These are phyloP conservation scores for Polydrusus cervinus DNA, from an alignment of 2,888 invertebrate genomes.

Conservation along the genomic window DNA sequence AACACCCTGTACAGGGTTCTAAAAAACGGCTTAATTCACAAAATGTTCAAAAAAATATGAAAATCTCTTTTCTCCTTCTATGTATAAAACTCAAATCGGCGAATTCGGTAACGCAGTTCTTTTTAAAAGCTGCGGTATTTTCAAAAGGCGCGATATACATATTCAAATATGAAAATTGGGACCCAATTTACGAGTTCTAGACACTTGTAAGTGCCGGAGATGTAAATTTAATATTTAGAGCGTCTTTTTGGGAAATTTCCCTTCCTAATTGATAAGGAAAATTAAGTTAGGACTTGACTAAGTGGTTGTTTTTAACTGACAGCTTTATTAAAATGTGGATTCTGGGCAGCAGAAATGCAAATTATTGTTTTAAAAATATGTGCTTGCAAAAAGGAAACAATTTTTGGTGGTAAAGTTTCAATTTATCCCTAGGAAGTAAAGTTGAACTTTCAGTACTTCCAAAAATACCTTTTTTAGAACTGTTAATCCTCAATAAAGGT, in stretches of 20 bases:
- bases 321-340: conserved; percentile 44
- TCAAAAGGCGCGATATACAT: conserved; percentile 35
- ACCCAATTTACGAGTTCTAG: conserved; percentile 38
- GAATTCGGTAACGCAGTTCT: conserved; percentile 24
- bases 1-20: too few relatives aligned
- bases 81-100: too few relatives aligned
- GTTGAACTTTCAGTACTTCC: too few relatives aligned
- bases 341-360: neutral
- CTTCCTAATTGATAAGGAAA: conserved; percentile 45
- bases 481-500: too few relatives aligned
- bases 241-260: conserved; percentile 51
- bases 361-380: neutral
- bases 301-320: conserved; percentile 50
- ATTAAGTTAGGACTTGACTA: conserved; percentile 46
- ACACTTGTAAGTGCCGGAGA: conserved; percentile 47
- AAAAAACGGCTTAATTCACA: too few relatives aligned
- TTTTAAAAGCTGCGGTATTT: conserved; percentile 31
- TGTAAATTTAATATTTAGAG: conserved; percentile 47
- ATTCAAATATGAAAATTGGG: conserved; percentile 51
- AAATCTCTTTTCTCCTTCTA: too few relatives aligned
- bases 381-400: neutral
- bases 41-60: too few relatives aligned
- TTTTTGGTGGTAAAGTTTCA: too few relatives aligned
- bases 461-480: too few relatives aligned
- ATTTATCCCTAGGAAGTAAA: too few relatives aligned